Conservation (phyloP, 2,113 vertebrate genomes). For the Campylorhamphus procurvoides region DNA sequence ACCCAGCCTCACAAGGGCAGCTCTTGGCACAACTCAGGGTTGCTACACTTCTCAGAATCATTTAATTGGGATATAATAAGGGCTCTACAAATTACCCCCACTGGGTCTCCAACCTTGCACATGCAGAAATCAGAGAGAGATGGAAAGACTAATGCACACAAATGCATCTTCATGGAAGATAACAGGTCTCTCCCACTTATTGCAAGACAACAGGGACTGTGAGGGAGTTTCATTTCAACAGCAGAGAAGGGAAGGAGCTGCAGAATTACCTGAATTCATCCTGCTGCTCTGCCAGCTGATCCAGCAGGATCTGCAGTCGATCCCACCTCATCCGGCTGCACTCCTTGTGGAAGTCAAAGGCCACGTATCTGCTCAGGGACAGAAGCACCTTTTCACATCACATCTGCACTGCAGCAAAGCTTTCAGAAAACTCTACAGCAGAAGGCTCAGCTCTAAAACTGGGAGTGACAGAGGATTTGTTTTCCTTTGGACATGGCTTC, state of each 20-base stretch:
- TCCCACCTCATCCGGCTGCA: slow-evolving; percentile 96
- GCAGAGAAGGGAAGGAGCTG: background rate
- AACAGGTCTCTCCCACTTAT: background rate
- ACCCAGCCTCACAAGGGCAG: background rate
- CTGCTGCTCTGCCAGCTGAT: slow-evolving; percentile 86
- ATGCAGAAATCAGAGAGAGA: background rate
- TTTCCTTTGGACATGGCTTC: background rate
- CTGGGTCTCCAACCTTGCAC: background rate
- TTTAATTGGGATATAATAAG: background rate
- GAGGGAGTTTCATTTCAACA: background rate
- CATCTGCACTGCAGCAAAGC: background rate
- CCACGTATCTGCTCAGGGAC: slow-evolving; percentile 80
- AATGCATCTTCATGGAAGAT: background rate
- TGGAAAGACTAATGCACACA: background rate
- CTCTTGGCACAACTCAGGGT: background rate
- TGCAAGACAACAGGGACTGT: background rate
- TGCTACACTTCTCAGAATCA: background rate
- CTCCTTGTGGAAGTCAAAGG: slow-evolving; percentile 97
- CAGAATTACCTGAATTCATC: slow-evolving; percentile 87
- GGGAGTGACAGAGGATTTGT: background rate
- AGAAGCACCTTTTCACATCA: background rate
- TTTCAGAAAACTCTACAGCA: background rate
- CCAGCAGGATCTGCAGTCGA: slow-evolving; percentile 88
- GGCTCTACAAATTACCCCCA: background rate
- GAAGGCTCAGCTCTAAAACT: background rate